Base-by-base conservation (phyloP, 2,113 vertebrate species). In the Saguinus midas region DNA sequence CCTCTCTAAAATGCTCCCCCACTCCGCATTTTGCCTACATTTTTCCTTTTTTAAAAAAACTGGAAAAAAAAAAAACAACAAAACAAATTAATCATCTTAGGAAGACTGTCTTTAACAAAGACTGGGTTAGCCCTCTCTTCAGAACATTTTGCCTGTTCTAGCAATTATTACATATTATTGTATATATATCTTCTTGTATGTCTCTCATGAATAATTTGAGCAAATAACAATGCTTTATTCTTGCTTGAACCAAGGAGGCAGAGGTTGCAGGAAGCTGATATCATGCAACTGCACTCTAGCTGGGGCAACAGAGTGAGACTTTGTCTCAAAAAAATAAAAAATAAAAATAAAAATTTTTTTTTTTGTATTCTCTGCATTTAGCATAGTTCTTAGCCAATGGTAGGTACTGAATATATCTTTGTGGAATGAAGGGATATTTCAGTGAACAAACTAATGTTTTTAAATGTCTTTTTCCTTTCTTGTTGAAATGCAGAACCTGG, bases 401-500 rank as follows among this genome's bases (percentile, higher is more conserved):
- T 86, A 79, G 35, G 14, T 94, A 91, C 45, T 87, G 2, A 64
- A 0, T 97, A 55, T 84, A 68, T 96, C 21, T 96, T 70, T 96
- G 70, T 90, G 29, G 79, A 92, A 79, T 96, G 64, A 92, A 95
- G 64, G 27, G 84, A 86, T 79, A n/a, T 93, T 90, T 90, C 61
- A 93, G 23, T 96, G 75, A 85, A 85, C n/a, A 93, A 98, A 98
- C 95, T 96, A 37, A 91, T 86, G 21, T 90, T 98, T 98, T 97
- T 96, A 97, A 96, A 87, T 97, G 79, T 98, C 79, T 97, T 97
- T 98, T 98, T 98, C 79, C 96, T 97, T 98, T 98, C 94, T 97
- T 88, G 91, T 98, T 98, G 97, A 98, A 98, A 98, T 98, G 83
- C 99, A 99, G 99, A 99, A 93, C 99, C 99, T 70, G 98, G 98